Base-by-base conservation (phyloP, 23 tunicate species). In the Diplosoma virens region DNA sequence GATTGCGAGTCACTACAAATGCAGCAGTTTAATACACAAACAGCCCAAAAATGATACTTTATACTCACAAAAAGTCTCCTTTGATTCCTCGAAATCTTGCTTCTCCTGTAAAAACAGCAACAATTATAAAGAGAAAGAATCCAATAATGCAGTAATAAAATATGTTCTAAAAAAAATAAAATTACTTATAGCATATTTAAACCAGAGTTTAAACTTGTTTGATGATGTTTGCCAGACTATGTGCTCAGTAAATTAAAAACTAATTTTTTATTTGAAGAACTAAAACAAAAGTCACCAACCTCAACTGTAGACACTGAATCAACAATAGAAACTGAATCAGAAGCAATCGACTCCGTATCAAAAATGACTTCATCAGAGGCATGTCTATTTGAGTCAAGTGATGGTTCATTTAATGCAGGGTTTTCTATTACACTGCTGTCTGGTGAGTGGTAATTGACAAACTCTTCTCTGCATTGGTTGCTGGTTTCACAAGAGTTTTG, bases 271-370 rank as follows among this genome's bases (percentile, higher is more conserved):
- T 46, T 16, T 11, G 52, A 11, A 11, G 11, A 11, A 11, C 52
- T 46, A 16, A 11, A 46, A 46, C 52, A 16, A 46, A n/a, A n/a
- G 50, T 41, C 14, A 14, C 47, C 30, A 17, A 80, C 85, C 31
- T 80, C 85, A 28, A 80, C 55, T 14, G 85, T 80, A n/a, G 85
- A 80, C 25, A 80, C 55, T 14, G 85, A 53, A 16, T 55, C 85
- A 23, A 33, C 34, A 3, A 77, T 80, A 0, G 85, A 80, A 29
- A 59, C 34, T 1, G 76, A 20, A 32, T 80, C 85, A 32, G 85
- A 53, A 33, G 56, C 66, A 0, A 53, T 20, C 29, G 71, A 65
- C 35, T 41, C 24, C 29, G 32, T 79, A 24, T 81, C 86, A 24
- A 50, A 52, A 1, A 52, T 80, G 67, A 46, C 68, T 47, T 76